Conservation (phyloP, 2,888 invertebrate species). For the Alloplasta piceator region DNA sequence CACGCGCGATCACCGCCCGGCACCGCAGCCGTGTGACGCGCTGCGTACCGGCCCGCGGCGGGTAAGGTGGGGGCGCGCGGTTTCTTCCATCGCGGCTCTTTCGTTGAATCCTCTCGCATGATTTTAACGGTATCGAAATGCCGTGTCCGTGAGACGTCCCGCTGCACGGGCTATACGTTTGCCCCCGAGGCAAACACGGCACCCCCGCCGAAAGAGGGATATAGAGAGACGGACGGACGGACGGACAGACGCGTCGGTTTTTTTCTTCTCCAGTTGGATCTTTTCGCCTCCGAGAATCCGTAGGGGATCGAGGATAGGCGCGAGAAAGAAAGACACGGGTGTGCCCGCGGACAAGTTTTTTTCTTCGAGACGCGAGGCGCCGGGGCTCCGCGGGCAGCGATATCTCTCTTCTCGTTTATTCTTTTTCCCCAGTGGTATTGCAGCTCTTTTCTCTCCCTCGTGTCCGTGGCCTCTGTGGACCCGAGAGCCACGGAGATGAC, state of each 20-base stretch:
- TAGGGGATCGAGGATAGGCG: neutral
- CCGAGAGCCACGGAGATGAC: no score
- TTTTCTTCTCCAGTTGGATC: conserved; percentile 9
- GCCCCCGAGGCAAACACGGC: neutral
- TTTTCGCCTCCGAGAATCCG: conserved; percentile 29
- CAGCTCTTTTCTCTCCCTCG: conserved; percentile 10
- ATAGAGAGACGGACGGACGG: conserved; percentile 39
- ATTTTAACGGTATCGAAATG: conserved; percentile 56
- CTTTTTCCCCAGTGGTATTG: neutral
- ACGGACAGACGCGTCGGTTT: conserved; percentile 19
- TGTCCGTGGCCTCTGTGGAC: conserved; percentile 16
- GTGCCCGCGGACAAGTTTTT: conserved; percentile 62
- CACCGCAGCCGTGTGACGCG: no score
- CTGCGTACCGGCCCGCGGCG: no score
- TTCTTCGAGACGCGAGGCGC: conserved; percentile 69
- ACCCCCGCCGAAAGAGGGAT: no score
- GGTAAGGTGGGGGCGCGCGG: no score
- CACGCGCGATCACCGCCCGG: no score
- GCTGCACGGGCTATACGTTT: conserved; percentile 40
- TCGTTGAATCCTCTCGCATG: conserved; percentile 29
- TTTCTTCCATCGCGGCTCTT: conserved; percentile 3
- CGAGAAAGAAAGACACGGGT: conserved; percentile 71
- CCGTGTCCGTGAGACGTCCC: conserved; percentile 42
- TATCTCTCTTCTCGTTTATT: conserved; percentile 57
- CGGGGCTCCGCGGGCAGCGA: conserved; percentile 73